Percentiles rank a stretch among this genome's conserved stretches.
Evolutionary conservation across 2,797 vertebrate genomes (phyloP).

Genomic region (Tokudaia tokunoshimensis): DNA sequence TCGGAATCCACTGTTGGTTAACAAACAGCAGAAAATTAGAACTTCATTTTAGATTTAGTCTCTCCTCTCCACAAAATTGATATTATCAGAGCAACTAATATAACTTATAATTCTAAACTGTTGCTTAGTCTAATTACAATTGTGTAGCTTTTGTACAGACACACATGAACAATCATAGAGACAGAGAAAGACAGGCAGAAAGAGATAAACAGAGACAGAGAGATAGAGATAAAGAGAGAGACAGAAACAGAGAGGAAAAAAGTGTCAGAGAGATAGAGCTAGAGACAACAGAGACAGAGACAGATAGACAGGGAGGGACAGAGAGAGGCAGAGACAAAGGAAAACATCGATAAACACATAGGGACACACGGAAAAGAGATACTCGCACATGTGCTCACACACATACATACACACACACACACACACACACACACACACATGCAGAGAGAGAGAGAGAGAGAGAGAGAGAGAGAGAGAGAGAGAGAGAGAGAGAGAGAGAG

Average conservation of each 20-base stretch:
- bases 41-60: not conserved
- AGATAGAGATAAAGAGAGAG: not conserved
- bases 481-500: not conserved
- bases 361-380: not conserved
- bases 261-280: no score
- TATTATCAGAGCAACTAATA: not conserved
- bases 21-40: not conserved
- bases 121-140: not conserved
- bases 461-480: not conserved
- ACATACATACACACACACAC: not conserved
- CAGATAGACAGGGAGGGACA: not conserved
- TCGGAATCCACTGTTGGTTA: not conserved
- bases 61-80: not conserved
- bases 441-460: not conserved
- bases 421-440: not conserved
- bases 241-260: not conserved
- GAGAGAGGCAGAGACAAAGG: not conserved
- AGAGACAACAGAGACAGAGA: not conserved
- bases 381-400: no score
- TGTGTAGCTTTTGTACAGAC: slow-evolving; percentile 33
- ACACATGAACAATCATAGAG: not conserved
- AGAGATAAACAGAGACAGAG: not conserved
- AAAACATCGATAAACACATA: not conserved
- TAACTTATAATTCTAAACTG: not conserved
- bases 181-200: not conserved